A percentile compares a stretch with the other conserved stretches of the same genome.
Evolutionary conservation across 2,113 vertebrate species (phyloP).

Genomic region (Clarias magur): DNA sequence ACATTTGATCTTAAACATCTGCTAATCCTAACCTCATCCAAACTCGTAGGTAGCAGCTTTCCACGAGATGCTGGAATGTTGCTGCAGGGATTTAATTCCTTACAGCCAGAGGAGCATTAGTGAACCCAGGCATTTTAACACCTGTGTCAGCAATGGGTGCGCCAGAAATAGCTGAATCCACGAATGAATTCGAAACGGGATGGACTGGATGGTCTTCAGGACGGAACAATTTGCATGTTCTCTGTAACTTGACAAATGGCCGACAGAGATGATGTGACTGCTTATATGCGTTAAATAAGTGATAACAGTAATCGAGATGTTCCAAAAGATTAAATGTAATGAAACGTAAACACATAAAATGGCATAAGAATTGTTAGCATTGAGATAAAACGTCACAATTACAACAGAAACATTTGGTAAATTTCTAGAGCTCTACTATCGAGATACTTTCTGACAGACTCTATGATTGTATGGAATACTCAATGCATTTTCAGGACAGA

Average conservation of each 20-base stretch:
- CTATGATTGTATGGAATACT: no score
- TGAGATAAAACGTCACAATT: no score
- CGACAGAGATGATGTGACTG: background rate
- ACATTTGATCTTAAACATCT: background rate
- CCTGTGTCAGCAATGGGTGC: background rate
- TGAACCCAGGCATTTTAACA: background rate
- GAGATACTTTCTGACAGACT: no score
- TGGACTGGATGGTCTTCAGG: background rate
- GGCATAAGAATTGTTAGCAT: background rate
- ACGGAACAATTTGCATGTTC: background rate
- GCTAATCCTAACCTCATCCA: background rate
- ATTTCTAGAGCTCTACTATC: no score
- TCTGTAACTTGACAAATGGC: background rate
- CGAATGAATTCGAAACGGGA: background rate
- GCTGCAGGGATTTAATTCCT: background rate
- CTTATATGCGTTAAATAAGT: background rate
- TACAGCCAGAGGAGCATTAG: background rate
- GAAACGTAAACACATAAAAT: background rate
- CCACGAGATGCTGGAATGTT: background rate
- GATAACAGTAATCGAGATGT: background rate
- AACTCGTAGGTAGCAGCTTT: background rate
- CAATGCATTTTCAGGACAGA: no score
- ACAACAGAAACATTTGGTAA: no score
- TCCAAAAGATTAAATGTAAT: background rate
- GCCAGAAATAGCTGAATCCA: background rate